A percentile compares a stretch with the other conserved stretches of the same genome.
Evolutionary conservation across 2,797 vertebrate genomes (phyloP).

Genomic region (Tenualosa thibaudeaui): DNA sequence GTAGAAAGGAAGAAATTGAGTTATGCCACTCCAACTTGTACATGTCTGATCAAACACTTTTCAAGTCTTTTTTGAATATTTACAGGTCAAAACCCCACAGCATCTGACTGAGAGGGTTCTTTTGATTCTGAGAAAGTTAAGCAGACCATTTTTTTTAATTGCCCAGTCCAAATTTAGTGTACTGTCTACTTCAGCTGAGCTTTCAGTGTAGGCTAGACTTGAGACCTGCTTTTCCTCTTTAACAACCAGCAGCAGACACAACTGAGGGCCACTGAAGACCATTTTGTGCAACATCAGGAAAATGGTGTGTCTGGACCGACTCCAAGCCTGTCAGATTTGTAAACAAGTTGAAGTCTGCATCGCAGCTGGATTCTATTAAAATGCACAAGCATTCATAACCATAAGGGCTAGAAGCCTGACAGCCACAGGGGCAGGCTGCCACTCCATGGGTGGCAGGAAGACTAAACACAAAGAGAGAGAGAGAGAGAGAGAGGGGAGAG

Average conservation of each 20-base stretch:
- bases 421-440: not conserved
- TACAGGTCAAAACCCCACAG: not conserved
- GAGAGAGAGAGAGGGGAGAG: not conserved
- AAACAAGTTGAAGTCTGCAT: constrained; percentile 23
- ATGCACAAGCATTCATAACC: not conserved
- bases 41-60: not conserved
- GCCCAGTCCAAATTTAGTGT: too few species aligned
- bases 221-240: not conserved
- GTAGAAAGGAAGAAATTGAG: not conserved
- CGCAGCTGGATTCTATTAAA: constrained; percentile 19
- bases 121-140: not conserved
- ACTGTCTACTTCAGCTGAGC: too few species aligned
- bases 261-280: not conserved
- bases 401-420: not conserved
- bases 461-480: not conserved
- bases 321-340: constrained; percentile 8
- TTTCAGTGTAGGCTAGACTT: too few species aligned
- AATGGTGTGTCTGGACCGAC: not conserved
- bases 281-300: not conserved
- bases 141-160: not conserved
- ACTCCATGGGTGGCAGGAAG: not conserved
- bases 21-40: not conserved
- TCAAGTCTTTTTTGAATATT: not conserved
- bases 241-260: constrained; percentile 23
- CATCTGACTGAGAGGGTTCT: not conserved